Conservation (phyloP, 92 coral and sea anemone genomes). For the Umimayanthus kanabou region DNA sequence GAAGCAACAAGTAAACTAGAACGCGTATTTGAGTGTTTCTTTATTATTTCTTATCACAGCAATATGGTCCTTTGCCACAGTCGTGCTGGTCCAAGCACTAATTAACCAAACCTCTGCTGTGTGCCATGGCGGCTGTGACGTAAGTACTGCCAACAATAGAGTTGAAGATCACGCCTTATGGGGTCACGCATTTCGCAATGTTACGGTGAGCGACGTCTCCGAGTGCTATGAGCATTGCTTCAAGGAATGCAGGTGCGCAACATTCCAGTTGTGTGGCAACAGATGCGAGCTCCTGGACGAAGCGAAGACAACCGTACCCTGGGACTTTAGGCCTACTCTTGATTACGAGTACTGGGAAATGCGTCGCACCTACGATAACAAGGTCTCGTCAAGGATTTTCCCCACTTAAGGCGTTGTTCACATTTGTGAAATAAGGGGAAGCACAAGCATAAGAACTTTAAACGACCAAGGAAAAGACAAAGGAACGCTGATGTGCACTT, state of each 20-base stretch:
- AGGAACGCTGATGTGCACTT: too few species aligned
- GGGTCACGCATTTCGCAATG: background rate
- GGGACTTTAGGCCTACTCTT: background rate
- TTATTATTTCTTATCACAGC: background rate
- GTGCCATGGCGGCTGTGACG: background rate
- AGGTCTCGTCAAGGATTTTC: background rate
- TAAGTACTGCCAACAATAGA: background rate
- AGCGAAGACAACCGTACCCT: background rate
- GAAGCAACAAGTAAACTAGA: too few species aligned
- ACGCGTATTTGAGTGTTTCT: too few species aligned
- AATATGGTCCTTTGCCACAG: background rate
- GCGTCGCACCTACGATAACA: background rate
- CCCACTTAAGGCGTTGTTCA: too few species aligned
- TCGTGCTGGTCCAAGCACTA: background rate
- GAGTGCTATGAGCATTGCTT: conserved; percentile 1
- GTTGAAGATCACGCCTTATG: background rate
- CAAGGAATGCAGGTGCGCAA: background rate
- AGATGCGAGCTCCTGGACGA: background rate
- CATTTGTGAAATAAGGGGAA: too few species aligned
- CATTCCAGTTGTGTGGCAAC: background rate
- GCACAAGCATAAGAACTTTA: too few species aligned
- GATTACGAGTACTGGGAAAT: conserved; percentile 1
- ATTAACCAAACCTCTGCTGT: background rate
- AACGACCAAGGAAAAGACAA: too few species aligned
- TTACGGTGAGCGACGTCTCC: background rate